Evolutionary conservation across 2,888 invertebrate species (phyloP), one percentile per base, ranked within the genome.

Genomic region (Apeira syringaria): DNA sequence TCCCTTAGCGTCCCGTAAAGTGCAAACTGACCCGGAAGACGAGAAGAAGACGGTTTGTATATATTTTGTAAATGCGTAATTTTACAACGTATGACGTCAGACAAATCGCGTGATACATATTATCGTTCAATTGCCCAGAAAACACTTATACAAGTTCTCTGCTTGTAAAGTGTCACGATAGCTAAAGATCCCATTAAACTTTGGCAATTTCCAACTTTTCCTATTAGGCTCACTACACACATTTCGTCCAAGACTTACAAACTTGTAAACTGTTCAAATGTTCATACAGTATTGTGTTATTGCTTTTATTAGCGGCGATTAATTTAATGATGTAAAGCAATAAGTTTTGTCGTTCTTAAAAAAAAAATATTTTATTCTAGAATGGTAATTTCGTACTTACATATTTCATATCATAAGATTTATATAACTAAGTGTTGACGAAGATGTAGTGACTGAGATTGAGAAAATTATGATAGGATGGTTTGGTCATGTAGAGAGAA

Each of bases 131-230:
- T 79, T 70, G 73, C 73, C 68, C 67, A 60, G 64, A 67, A 72
- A 68, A 68, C 68, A 75, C 68, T 80, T 74, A 66, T 68, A 52
- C 70, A 74, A 72, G 61, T 73, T 75, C 51, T 59, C 73, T 72
- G 62, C 74, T 71, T 73, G 73, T 77, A 73, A 81, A 79, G 74
- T 78, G 84, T 79, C 84, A 82, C 83, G 80, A 82, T 79, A 75
- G 70, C 79, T 80, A 79, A 79, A 79, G 82, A 81, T 75, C 77
- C 76, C 68, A 82, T 84, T 84, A 79, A 84, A 83, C 80, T 84
- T 81, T 74, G 63, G 76, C 80, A 83, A 80, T 83, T 80, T 70
- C 71, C 60, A 84, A 83, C 78, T 84, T 82, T 80, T 78, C 80
- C 81, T 79, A 82, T 84, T 81, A 82, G 73, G 67, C 69, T 73